These are phyloP conservation scores for Calephelis nemesis DNA, from an alignment of 1,140 invertebrate species.

Conservation along the genomic window DNA sequence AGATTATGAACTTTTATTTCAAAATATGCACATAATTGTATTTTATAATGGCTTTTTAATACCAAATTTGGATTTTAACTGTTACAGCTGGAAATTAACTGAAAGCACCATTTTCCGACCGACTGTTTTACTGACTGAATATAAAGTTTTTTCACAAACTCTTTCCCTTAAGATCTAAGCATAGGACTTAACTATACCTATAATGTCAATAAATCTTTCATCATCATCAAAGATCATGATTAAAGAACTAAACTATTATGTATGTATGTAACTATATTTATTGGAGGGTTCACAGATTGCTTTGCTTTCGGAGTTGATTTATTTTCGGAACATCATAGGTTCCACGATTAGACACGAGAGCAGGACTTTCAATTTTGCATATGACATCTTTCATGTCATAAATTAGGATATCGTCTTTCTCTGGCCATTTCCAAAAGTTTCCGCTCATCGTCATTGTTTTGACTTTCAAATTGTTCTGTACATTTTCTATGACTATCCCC, in stretches of 20 bases:
- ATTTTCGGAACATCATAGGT: neutral
- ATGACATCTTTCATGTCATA: neutral
- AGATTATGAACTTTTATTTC: too few species aligned
- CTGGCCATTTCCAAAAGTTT: neutral
- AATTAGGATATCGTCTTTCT: slow-evolving; percentile 2
- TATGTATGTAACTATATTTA: neutral
- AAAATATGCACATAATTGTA: too few species aligned
- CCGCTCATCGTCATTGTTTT: slow-evolving; percentile 1
- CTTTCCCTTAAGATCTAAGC: neutral
- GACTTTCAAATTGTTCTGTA: slow-evolving; percentile 4
- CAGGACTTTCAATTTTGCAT: neutral
- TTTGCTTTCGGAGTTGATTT: neutral
- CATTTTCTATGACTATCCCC: slow-evolving; percentile 24
- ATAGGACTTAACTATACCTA: too few species aligned
- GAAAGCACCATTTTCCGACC: too few species aligned
- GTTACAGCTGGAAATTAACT: too few species aligned
- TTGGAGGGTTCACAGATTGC: neutral
- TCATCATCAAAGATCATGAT: too few species aligned
- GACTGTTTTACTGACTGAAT: too few species aligned
- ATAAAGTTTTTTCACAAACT: too few species aligned
- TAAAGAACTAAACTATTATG: too few species aligned
- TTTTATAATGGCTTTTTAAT: too few species aligned
- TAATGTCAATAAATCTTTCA: too few species aligned
- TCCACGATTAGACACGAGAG: slow-evolving; percentile 1
- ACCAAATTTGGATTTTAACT: too few species aligned